These are phyloP conservation scores for Ovis canadensis DNA, from an alignment of 2,113 vertebrate genomes.

Conservation along the genomic window DNA sequence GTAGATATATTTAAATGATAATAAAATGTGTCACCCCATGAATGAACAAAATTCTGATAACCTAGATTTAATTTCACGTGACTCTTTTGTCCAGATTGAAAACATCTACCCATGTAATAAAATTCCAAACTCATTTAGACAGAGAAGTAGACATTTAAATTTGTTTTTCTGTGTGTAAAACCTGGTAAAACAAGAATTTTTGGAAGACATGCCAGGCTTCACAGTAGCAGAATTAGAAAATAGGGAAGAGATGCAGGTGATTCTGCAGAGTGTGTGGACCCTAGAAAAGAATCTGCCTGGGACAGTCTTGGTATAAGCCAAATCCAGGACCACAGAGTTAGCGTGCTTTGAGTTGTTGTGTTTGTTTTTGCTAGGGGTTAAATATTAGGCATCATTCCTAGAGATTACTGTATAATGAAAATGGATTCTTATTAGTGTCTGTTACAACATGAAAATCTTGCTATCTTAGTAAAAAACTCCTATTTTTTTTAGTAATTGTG, in stretches of 20 bases:
- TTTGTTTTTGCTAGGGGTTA: not conserved
- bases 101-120: not conserved
- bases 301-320: accelerated
- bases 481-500: not conserved
- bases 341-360: not conserved
- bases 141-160: not conserved
- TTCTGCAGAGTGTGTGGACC: not conserved
- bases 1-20: slow-evolving; percentile 3
- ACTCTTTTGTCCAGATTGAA: not conserved
- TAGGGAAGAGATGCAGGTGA: not conserved
- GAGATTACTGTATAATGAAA: not conserved
- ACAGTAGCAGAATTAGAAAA: not conserved
- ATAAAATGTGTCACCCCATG: not conserved
- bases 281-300: not conserved
- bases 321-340: not conserved
- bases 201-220: not conserved
- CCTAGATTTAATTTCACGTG: not conserved
- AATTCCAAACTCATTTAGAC: not conserved
- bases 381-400: not conserved
- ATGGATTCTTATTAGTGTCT: not conserved
- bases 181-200: not conserved
- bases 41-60: not conserved
- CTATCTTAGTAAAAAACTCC: not conserved
- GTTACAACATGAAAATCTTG: not conserved
- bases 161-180: not conserved